Evolutionary conservation across 2,113 vertebrate genomes (phyloP), one percentile per base, ranked within the genome.

Genomic region (Patagioenas fasciata): DNA sequence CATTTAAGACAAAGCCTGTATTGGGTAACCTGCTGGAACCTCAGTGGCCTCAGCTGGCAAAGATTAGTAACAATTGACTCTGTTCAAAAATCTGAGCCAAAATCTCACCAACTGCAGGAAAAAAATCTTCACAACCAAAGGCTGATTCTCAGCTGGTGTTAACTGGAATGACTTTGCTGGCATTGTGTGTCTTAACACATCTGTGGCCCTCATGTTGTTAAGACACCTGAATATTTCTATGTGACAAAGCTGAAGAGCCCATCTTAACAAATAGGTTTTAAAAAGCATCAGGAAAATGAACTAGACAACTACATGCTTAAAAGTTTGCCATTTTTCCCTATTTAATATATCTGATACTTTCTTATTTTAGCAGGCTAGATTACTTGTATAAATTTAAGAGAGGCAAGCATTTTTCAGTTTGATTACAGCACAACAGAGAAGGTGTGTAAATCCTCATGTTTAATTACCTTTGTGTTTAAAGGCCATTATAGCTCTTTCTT

Each of bases 71-170:
- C 14, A 2, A 90, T 80, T 93, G 95, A 75, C 57, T 79, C 61
- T 81, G 15, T 78, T 83, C 72, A 78, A 70, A 31, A 47, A 90
- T 86, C 67, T 71, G 24, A 83, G 26, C 51, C 29, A 8, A 86
- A 83, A 57, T 57, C 47, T 42, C 32, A 73, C n/a, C 67, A 84
- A 70, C 40, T 73, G 47, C 58, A 61, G 62, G 34, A 38, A 34
- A 6, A 18, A 38, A 38, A 3, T 44, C 13, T 15, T 13, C 44
- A 18, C 64, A 84, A 70, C 40, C 77, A 51, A 54, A 57, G 62
- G 54, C n/a, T 91, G 62, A 80, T 90, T 93, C 38, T 95, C 72
- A 85, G 62, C 62, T 92, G 50, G 62, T 78, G 51, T 85, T 85
- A 89, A 94, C 42, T 75, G 62, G 29, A 75, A 44, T 61, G 54